Evolutionary conservation across 2,888 invertebrate species (phyloP), one percentile per base, ranked within the genome.

Genomic region (Drosophila histrio): DNA sequence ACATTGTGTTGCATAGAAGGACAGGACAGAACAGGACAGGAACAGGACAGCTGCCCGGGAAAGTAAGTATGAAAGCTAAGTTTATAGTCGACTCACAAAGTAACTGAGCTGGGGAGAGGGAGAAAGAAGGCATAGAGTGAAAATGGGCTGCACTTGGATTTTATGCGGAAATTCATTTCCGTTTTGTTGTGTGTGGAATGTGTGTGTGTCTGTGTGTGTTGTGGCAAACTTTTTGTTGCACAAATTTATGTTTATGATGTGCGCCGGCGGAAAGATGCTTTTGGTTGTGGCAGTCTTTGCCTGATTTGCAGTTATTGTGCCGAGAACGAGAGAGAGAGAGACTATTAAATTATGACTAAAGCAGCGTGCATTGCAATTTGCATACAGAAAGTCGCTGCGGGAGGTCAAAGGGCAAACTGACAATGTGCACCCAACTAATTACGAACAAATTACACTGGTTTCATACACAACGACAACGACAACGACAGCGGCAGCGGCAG

Each of bases 141-240:
- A 11, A 46, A 46, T 32, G 32, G 28, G 72, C 57, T 53, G 77
- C 76, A 72, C 74, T 77, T 66, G 81, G 59, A 79, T 81, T 71
- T 68, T 68, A 72, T 73, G 65, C 83, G 81, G 83, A 86, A 84
- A 84, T 84, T 84, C 86, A 86, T 84, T 84, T 84, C 86, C 86
- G 83, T 64, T 79, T 76, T 69, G 77, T 74, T 65, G 50, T 65
- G 32, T 53, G 32, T 41, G 15, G 21, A 15, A 53, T 58, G 43
- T 60, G 50, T 61, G 32, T 75, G 43, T 76, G 50, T 64, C 17
- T 63, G 47, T 50, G 24, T 63, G 24, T 59, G 57, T 54, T 44
- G 57, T 36, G 52, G 50, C 57, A 66, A 79, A 77, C 59, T 85
- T 80, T 79, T 72, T 63, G 56, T 53, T 58, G 54, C 52, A 66